A percentile compares a stretch with the other conserved stretches of the same genome.
Conservation (phyloP, 2,888 invertebrate species). For the Ecdyonurus torrentis region DNA sequence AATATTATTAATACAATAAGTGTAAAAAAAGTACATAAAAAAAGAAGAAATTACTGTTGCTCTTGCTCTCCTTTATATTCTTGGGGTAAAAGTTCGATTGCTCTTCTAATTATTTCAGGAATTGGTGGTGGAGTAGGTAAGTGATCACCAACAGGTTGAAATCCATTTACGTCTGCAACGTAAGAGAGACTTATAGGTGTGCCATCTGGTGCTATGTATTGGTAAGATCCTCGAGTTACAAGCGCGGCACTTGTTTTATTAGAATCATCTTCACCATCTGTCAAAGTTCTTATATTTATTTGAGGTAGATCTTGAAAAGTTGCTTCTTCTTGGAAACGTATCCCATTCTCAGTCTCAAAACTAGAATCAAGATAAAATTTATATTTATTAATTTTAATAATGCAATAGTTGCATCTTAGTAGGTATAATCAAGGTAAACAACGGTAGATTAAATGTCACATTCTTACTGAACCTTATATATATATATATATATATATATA, state of each 20-base stretch:
- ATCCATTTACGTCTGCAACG: slow-evolving; percentile 14
- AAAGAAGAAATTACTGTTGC: background rate
- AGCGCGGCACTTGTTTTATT: slow-evolving; percentile 11
- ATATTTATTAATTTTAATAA: too few species aligned
- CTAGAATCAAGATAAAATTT: too few species aligned
- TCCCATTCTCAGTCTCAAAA: background rate
- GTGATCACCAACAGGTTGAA: slow-evolving; percentile 13
- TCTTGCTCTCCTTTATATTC: background rate
- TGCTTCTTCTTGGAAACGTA: background rate
- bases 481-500: too few species aligned
- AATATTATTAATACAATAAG: too few species aligned
- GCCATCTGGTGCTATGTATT: slow-evolving; percentile 16
- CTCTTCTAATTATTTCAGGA: slow-evolving; percentile 11
- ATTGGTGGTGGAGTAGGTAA: slow-evolving; percentile 12
- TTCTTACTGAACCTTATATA: too few species aligned
- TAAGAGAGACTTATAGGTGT: slow-evolving; percentile 13
- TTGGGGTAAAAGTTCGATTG: slow-evolving; percentile 2
- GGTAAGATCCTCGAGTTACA: slow-evolving; percentile 16
- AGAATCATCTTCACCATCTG: background rate
- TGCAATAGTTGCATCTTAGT: too few species aligned
- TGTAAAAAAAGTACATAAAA: too few species aligned
- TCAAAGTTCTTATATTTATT: background rate
- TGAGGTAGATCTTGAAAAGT: background rate
- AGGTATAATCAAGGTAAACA: too few species aligned
- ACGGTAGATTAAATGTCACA: too few species aligned